phyloP scores from a whole-genome alignment of 2,797 vertebrate genomes.

The Odontamblyopus rebecca region DNA sequence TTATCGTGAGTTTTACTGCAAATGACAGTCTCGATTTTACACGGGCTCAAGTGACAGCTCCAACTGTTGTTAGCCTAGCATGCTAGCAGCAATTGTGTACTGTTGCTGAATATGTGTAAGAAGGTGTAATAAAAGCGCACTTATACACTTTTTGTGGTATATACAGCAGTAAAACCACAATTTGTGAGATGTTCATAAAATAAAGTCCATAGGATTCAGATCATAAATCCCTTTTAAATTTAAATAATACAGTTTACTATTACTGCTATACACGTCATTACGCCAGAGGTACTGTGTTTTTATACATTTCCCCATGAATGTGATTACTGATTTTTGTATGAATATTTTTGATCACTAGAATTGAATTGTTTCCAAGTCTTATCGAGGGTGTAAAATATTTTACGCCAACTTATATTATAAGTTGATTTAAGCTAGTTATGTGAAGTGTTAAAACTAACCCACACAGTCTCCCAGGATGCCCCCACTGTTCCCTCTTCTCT shows the following conservation, averaged over 20 bases:
- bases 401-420: neutral
- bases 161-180: neutral
- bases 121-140: neutral
- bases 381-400: neutral
- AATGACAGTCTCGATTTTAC: neutral
- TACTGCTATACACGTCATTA: no score
- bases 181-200: neutral
- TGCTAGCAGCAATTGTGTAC: constrained; percentile 40
- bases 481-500: neutral
- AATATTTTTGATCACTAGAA: no score
- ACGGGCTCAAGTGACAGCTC: constrained; percentile 27
- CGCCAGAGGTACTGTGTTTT: no score
- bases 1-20: constrained; percentile 85
- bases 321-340: neutral
- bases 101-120: constrained; percentile 23
- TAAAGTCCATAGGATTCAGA: neutral
- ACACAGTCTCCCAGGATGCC: neutral
- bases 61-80: constrained; percentile 30
- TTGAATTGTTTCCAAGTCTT: neutral
- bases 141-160: neutral
- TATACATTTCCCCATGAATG: neutral
- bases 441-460: neutral
- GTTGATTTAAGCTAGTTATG: neutral
- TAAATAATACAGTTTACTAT: no score
- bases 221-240: neutral